Percentiles rank a stretch among this genome's conserved stretches.
Conservation (phyloP, 2,797 vertebrate species). For the Sebastes iracundus region DNA sequence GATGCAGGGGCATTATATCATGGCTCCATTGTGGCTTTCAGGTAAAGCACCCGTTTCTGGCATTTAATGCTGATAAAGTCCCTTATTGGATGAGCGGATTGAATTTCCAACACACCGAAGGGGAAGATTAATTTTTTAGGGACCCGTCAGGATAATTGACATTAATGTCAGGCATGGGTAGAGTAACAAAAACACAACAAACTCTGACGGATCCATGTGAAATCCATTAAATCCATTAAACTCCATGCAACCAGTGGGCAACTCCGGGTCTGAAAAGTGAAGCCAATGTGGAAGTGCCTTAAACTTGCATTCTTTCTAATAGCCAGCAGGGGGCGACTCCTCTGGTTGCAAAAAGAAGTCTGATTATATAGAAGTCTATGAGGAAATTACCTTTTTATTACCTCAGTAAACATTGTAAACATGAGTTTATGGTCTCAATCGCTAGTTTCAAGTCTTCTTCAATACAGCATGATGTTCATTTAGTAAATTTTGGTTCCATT, state of each 20-base stretch:
- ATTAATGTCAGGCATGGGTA: background rate
- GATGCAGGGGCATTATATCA: constrained; percentile 12
- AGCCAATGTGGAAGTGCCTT: background rate
- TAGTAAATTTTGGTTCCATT: too few species aligned
- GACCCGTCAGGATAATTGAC: background rate
- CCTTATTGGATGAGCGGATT: background rate
- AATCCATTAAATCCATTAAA: background rate
- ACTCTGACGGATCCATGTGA: background rate
- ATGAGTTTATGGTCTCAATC: too few species aligned
- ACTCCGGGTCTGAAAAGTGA: background rate
- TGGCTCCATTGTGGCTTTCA: constrained; percentile 9
- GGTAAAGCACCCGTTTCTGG: constrained; percentile 24
- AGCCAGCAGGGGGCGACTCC: background rate
- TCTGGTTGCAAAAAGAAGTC: background rate
- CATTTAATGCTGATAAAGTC: constrained; percentile 26
- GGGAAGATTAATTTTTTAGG: background rate
- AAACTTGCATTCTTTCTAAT: background rate
- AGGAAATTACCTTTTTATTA: too few species aligned
- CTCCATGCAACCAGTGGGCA: background rate
- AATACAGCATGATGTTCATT: too few species aligned
- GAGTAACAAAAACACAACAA: background rate
- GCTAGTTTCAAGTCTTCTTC: too few species aligned
- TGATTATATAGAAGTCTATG: background rate
- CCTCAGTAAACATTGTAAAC: too few species aligned
- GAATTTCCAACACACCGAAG: background rate